Evolutionary conservation across 2,113 vertebrate species (phyloP), one percentile per base, ranked within the genome.

Genomic region (Megalops atlanticus): DNA sequence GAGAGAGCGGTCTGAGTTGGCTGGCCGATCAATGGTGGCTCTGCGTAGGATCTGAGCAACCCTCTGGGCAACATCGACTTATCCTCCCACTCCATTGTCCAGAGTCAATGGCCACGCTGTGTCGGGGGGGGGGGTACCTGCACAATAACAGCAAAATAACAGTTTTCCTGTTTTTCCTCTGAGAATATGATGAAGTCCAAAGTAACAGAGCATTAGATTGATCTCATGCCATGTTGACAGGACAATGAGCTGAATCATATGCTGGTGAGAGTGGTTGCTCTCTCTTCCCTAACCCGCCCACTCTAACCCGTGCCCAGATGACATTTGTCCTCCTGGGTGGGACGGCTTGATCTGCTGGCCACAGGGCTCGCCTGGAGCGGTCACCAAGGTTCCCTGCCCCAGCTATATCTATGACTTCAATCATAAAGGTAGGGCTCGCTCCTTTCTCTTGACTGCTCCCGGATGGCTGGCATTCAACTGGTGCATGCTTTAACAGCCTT

Each of bases 341-440:
- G 96, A 97, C 36, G 96, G 96, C 76, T 90, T 97, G 11, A 94
- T 96, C 39, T 97, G 96, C 79, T 97, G 96, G 96, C 95, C 96
- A 43, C 91, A 91, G 80, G 95, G 96, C 7, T 92, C 87, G 38
- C 90, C 91, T 11, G 96, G 96, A 33, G 89, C 91, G 80, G 87
- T 92, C 0, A 91, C 88, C 21, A 93, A 91, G 82, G 92, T 96
- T 4, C 92, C 94, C 12, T 97, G 96, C 18, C 96, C 96, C 24
- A 77, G 88, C 84, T 97, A 97, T 84, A 89, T 97, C 86, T 96
- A 96, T 58, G 96, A 97, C 87, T 97, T 97, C 90, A 96, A 97
- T 89, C 96, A 97, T 85, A 94, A 94, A 92, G 96, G 96, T 97
- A 90, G 86, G 45, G 40, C 70, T 43, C n/a, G 5, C 33, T 41